Conservation (phyloP, 1,140 invertebrate genomes). For the Tetramorium parvispinum region DNA sequence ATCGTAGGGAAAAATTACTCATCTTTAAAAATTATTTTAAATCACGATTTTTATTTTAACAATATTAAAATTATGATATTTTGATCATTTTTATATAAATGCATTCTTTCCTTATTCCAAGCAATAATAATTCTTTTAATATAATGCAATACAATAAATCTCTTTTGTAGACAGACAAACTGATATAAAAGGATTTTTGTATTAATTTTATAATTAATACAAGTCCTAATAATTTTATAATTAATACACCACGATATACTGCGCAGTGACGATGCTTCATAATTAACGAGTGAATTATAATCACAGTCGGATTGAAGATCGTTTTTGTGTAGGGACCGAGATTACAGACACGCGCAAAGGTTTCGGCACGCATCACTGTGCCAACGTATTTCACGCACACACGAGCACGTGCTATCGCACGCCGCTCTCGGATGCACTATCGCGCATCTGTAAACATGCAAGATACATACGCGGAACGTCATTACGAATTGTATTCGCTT, state of each 20-base stretch:
- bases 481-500: conserved; percentile 45
- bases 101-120: neutral
- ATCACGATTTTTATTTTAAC: too few species aligned
- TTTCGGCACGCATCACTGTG: neutral
- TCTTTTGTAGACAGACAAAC: neutral
- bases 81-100: neutral
- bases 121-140: neutral
- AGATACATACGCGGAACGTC: conserved; percentile 10
- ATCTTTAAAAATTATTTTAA: too few species aligned
- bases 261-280: neutral
- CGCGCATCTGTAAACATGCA: conserved; percentile 45
- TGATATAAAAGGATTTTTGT: neutral
- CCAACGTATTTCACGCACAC: neutral
- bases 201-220: too few species aligned
- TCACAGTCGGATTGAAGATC: neutral
- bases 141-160: too few species aligned
- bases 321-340: neutral
- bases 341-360: neutral
- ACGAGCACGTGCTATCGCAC: conserved; percentile 5
- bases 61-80: neutral
- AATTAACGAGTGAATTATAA: neutral
- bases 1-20: too few species aligned
- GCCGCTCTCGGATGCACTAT: conserved; percentile 17
- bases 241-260: neutral
- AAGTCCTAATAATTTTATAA: neutral